Evolutionary conservation across 2,888 invertebrate species (phyloP).

Genomic region (Trissolcus brochymenae): DNA sequence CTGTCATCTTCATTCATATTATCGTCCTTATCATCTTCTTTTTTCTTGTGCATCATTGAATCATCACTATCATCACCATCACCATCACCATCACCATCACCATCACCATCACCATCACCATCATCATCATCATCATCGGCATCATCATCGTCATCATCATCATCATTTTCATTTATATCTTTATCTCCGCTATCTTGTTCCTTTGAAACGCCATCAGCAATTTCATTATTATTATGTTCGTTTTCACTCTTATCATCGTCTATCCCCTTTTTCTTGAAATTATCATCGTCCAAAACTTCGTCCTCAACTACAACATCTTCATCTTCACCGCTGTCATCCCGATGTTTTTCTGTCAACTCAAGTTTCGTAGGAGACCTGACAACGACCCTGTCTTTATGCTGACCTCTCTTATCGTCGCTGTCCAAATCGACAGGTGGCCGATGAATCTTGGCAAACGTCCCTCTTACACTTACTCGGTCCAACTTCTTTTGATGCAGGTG

Average conservation of each 20-base stretch:
- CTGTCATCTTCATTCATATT: conserved; percentile 18
- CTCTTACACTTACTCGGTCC: conserved; percentile 60
- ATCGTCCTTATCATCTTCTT: conserved; percentile 65
- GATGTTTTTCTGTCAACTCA: conserved; percentile 7
- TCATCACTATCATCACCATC: conserved; percentile 45
- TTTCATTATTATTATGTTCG: conserved; percentile 13
- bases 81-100: conserved; percentile 7
- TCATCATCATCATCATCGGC: conserved; percentile 37
- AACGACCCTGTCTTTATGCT: conserved; percentile 14
- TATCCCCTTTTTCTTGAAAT: conserved; percentile 2
- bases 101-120: conserved; percentile 64
- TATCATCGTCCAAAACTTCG: conserved; percentile 18
- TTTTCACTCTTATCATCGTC: conserved; percentile 12
- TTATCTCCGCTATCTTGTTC: conserved; percentile 19
- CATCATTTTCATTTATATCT: conserved; percentile 65
- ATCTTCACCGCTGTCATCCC: conserved; percentile 33
- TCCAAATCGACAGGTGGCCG: conserved; percentile 65
- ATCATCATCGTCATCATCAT: conserved; percentile 45
- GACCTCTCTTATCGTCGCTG: conserved; percentile 38
- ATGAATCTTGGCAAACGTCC: conserved; percentile 59
- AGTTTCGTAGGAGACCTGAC: conserved; percentile 14
- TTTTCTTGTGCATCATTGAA: conserved; percentile 33
- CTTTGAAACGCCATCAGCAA: background rate
- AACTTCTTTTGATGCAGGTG: conserved; percentile 58
- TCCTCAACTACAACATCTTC: conserved; percentile 34